These are phyloP conservation scores for silkworm (Bombyx mori) DNA, from an alignment of 1,140 invertebrate species.

Conservation along the genomic window ASM3026992v2 NC_085129.1:7819501-7820000, in stretches of 20 bases:
- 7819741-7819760: slow-evolving; percentile 45
- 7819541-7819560: slow-evolving; percentile 7
- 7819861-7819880: too few relatives aligned
- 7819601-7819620: slow-evolving; percentile 19
- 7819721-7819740: slow-evolving; percentile 64
- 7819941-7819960: too few relatives aligned
- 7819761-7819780: slow-evolving; percentile 58
- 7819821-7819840: too few relatives aligned
- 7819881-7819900: too few relatives aligned
- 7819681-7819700: slow-evolving; percentile 59
- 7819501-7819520: too few relatives aligned
- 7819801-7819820: too few relatives aligned
- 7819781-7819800: slow-evolving; percentile 17
- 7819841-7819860: too few relatives aligned
- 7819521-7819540: not conserved
- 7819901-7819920: too few relatives aligned
- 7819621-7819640: slow-evolving; percentile 23
- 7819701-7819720: slow-evolving; percentile 61
- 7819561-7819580: slow-evolving; percentile 5
- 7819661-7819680: slow-evolving; percentile 70
- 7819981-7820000: too few relatives aligned
- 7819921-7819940: too few relatives aligned
- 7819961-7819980: too few relatives aligned
- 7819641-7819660: slow-evolving; percentile 44
- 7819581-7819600: slow-evolving; percentile 18